These are phyloP conservation scores for Otis tarda DNA, from an alignment of 2,113 vertebrate genomes.

Conservation along the genomic window DNA sequence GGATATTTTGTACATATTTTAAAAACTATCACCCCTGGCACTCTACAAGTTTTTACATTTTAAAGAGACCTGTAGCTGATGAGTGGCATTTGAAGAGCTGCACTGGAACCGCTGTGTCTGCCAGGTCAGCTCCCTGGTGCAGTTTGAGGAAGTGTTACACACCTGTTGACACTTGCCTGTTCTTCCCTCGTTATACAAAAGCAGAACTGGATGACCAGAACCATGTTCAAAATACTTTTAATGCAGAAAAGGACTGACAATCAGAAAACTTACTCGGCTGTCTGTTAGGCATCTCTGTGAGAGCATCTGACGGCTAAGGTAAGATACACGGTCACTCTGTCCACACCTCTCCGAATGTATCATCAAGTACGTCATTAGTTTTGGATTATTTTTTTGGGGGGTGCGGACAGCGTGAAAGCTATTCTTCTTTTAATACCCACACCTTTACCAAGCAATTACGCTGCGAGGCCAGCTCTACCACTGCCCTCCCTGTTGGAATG, in stretches of 20 bases:
- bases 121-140: background rate
- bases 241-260: accelerated
- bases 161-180: accelerated
- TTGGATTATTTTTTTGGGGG: too few species aligned
- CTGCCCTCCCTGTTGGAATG: background rate
- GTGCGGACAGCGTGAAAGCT: background rate
- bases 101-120: background rate
- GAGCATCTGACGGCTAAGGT: accelerated
- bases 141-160: background rate
- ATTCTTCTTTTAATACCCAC: background rate
- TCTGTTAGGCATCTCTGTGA: background rate
- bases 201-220: accelerated
- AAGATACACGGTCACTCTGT: accelerated
- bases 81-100: background rate
- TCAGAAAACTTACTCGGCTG: background rate
- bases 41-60: background rate
- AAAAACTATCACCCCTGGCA: background rate
- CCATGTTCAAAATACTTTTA: background rate
- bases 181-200: accelerated
- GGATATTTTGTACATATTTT: background rate
- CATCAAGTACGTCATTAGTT: background rate
- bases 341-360: accelerated
- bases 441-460: background rate
- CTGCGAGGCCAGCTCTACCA: background rate
- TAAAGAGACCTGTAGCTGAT: background rate